Evolutionary conservation across 2,888 invertebrate genomes (phyloP), one percentile per base, ranked within the genome.

Genomic region (Xanthia icteritia): DNA sequence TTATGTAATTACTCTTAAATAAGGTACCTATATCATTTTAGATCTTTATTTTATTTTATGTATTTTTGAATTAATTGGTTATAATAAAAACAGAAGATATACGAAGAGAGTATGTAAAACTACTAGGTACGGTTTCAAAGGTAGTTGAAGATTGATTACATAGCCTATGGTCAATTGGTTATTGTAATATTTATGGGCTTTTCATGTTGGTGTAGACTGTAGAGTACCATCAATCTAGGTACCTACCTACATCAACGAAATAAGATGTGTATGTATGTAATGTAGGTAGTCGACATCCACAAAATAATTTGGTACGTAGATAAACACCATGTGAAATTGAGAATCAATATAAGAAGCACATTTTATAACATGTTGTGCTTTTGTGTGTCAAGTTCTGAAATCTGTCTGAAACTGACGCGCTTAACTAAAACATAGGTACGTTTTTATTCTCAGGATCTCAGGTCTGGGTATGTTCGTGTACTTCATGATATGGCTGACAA

Each of bases 401-500:
- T 39, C 27, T 13, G 48, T 36, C 31, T 60, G 39, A 42, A 48
- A 71, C 23, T 42, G 48, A 23, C 17, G 36, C 42, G 11, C 5
- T 5, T 27, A 65, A 64, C 20, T 70, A 31, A 70, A 51, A 73
- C 13, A 31, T n/a, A 13, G 1, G 17, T 23, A 36, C 2, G n/a
- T 54, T 79, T 76, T 76, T 65, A 27, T 79, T 75, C 45, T 17
- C 73, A 87, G 86, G 69, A 48, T 94, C 56, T 89, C 92, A 60
- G 92, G 92, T 5, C 85, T 93, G 65, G 88, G 92, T 20, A 39
- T 94, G 1, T 87, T 94, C 56, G 86, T 94, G 5, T 94, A 92
- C 82, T 77, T 90, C 17, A 85, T 95, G 87, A 86, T 94, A 61
- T 94, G 94, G 94, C 71, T 94, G 27, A 91, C 93, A 20, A 92